phyloP scores from a whole-genome alignment of 1,140 invertebrate species.

The Phthorimaea operculella region DNA sequence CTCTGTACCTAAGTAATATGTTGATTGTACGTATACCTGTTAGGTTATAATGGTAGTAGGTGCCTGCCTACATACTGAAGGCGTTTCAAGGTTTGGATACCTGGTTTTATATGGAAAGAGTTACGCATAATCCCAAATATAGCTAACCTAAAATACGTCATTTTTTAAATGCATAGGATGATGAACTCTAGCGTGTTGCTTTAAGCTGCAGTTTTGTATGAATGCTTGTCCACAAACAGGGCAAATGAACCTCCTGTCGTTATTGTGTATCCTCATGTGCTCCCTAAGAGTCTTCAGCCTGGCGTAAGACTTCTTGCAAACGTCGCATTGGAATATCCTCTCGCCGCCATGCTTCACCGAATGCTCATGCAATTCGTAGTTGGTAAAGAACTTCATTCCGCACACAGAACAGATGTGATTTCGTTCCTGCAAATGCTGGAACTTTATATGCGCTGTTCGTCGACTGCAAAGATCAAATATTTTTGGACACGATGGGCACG shows the following conservation, averaged over 20 bases:
- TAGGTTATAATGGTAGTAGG: no score
- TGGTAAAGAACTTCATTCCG: slow-evolving; percentile 56
- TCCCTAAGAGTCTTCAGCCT: slow-evolving; percentile 67
- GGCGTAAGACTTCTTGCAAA: slow-evolving; percentile 67
- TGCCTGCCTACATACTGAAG: no score
- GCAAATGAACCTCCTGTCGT: slow-evolving; percentile 54
- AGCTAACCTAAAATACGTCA: slow-evolving; percentile 39
- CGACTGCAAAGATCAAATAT: slow-evolving; percentile 55
- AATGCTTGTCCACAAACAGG: slow-evolving; percentile 61
- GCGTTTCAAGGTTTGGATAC: no score
- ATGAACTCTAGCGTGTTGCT: slow-evolving; percentile 49
- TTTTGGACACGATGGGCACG: slow-evolving; percentile 47
- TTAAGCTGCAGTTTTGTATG: slow-evolving; percentile 54
- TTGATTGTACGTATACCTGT: no score
- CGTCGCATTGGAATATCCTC: slow-evolving; percentile 56
- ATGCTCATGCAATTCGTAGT: slow-evolving; percentile 53
- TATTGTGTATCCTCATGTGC: slow-evolving; percentile 65
- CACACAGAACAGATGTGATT: slow-evolving; percentile 55
- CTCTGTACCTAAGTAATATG: no score
- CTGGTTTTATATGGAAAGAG: no score
- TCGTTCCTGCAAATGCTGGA: slow-evolving; percentile 48
- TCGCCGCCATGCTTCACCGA: slow-evolving; percentile 53
- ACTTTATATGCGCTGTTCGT: slow-evolving; percentile 45
- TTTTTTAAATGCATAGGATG: slow-evolving; percentile 45
- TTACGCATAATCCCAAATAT: no score